A percentile compares a stretch with the other conserved stretches of the same genome.
These are phyloP conservation scores for Macrosoma leucophasiata DNA, from an alignment of 2,888 invertebrate genomes.

Conservation along the genomic window DNA sequence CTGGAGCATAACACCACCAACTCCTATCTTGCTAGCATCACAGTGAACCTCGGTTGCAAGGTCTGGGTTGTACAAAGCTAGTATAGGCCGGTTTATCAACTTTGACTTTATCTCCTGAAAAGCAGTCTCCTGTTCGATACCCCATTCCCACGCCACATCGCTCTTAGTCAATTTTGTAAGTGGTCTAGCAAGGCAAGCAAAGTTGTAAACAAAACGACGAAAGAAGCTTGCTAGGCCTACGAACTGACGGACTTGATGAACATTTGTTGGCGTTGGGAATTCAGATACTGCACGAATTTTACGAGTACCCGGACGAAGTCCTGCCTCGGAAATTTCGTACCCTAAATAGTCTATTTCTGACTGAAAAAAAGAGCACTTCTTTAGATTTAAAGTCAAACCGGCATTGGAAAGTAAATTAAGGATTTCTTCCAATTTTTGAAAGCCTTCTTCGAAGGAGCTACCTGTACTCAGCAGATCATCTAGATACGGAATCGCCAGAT, in stretches of 20 bases:
- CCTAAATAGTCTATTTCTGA: background rate
- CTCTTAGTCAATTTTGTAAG: conserved; percentile 7
- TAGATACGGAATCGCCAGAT: conserved; percentile 7
- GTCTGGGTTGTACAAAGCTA: conserved; percentile 13
- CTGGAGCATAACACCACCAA: conserved; percentile 15
- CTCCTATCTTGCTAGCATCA: conserved; percentile 13
- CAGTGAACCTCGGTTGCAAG: conserved; percentile 16
- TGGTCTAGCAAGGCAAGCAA: conserved; percentile 9
- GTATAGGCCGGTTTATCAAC: conserved; percentile 7
- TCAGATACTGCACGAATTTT: conserved; percentile 24
- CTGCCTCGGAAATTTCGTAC: conserved; percentile 11
- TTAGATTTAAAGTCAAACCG: background rate
- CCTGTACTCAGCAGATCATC: conserved; percentile 5
- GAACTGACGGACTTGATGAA: conserved; percentile 2
- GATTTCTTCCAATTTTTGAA: too few species aligned
- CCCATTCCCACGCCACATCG: conserved; percentile 9
- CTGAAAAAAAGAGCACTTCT: conserved; percentile 1
- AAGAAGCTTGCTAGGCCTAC: conserved; percentile 28
- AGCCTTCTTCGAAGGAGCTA: background rate
- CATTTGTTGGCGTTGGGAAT: conserved; percentile 15
- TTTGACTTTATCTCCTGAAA: conserved; percentile 5
- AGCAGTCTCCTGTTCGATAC: conserved; percentile 7
- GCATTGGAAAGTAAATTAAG: background rate
- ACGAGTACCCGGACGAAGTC: conserved; percentile 10
- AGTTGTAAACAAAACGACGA: conserved; percentile 5